Percentiles rank a stretch among this genome's conserved stretches.
Evolutionary conservation across 2,888 invertebrate genomes (phyloP).

Genomic region (Physocephala rufipes): DNA sequence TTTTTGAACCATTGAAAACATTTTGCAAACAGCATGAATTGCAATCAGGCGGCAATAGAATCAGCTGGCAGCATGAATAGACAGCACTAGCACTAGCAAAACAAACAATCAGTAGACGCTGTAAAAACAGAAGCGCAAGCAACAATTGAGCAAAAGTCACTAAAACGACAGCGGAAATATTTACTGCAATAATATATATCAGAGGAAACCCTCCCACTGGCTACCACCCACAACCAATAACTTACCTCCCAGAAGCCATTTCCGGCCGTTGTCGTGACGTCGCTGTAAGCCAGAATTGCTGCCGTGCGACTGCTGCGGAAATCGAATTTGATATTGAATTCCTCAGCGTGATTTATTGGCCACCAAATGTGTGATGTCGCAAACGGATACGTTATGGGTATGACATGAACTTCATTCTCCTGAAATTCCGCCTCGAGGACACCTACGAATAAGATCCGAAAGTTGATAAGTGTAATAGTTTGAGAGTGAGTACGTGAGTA

Average conservation of each 20-base stretch:
- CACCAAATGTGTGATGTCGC: constrained; percentile 91
- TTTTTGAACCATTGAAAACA: constrained; percentile 13
- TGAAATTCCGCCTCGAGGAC: constrained; percentile 84
- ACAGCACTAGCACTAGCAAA: not conserved
- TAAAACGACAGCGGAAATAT: constrained; percentile 32
- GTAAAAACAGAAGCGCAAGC: not conserved
- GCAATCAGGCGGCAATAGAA: constrained; percentile 3
- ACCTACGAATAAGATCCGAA: constrained; percentile 59
- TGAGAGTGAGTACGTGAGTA: not conserved
- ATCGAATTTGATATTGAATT: constrained; percentile 82
- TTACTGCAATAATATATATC: constrained; percentile 8
- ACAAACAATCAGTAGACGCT: not conserved
- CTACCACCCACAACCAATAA: constrained; percentile 20
- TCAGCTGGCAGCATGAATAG: not conserved
- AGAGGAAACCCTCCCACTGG: not conserved
- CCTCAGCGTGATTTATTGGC: constrained; percentile 79
- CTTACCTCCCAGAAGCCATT: constrained; percentile 88
- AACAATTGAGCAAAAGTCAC: constrained; percentile 8
- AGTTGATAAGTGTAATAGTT: not conserved
- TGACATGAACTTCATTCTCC: constrained; percentile 84
- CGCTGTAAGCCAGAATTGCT: constrained; percentile 86
- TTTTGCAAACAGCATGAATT: constrained; percentile 23
- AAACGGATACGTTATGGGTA: constrained; percentile 91
- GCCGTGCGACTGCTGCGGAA: constrained; percentile 86
- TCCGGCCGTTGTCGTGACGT: constrained; percentile 76